Conservation (phyloP, 2,888 invertebrate species). For the Nemoura dubitans region DNA sequence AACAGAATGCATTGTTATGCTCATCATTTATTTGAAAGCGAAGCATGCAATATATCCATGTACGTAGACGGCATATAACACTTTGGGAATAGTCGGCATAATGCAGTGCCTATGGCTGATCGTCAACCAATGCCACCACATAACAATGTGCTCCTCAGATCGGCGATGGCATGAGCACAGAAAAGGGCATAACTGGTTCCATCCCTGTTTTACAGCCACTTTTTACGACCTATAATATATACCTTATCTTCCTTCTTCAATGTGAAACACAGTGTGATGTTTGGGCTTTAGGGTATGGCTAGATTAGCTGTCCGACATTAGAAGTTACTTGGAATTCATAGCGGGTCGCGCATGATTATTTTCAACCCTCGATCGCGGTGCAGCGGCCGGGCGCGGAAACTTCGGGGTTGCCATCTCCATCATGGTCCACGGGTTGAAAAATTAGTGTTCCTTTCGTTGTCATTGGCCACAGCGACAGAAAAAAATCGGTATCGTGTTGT, state of each 20-base stretch:
- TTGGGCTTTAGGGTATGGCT: conserved; percentile 18
- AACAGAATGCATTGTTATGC: conserved; percentile 12
- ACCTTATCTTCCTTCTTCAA: conserved; percentile 37
- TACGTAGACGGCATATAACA: background rate
- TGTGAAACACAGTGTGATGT: conserved; percentile 31
- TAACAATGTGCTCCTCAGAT: background rate
- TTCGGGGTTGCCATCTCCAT: background rate
- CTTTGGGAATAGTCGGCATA: background rate
- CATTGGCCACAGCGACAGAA: background rate
- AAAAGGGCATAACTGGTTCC: conserved; percentile 40
- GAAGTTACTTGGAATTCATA: conserved; percentile 37
- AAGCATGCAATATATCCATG: background rate
- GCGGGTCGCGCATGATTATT: conserved; percentile 34
- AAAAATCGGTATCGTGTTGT: background rate
- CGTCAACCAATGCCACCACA: background rate
- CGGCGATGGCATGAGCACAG: conserved; percentile 5
- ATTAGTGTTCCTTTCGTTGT: background rate
- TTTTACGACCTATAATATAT: conserved; percentile 35
- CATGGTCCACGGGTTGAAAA: background rate
- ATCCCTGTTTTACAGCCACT: conserved; percentile 39
- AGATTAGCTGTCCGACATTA: conserved; percentile 19
- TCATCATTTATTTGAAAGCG: conserved; percentile 13
- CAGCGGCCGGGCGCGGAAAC: too few relatives aligned
- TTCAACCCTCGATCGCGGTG: conserved; percentile 27
- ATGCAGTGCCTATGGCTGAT: background rate